Base-by-base conservation (phyloP, 2,888 invertebrate species). In the Oasisia sp. region DNA sequence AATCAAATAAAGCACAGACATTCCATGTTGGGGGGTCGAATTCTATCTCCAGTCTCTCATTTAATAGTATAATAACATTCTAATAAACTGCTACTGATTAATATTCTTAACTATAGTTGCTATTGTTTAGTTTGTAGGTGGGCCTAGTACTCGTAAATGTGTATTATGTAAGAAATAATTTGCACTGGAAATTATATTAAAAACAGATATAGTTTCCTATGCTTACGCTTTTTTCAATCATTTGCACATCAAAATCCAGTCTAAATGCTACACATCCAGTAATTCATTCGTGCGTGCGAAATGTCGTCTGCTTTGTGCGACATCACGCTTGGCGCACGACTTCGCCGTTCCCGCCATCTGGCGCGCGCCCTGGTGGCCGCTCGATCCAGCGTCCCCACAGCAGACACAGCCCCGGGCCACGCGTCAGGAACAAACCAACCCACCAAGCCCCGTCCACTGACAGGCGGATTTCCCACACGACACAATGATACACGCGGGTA, bases 191-290 rank as follows among this genome's bases (percentile, higher is more conserved):
- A 50, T 50, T 12, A 50, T 50, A 50, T 50, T 50, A 50, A 9
- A 45, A 50, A 50, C 14, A 50, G 50, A 9, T 50, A 50, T 50
- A 14, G 50, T 50, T 50, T 50, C 9, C 9, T 50, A 50, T 27
- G 74, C 7, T 27, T 27, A 74, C 27, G 5, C 74, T 74, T n/a
- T 74, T n/a, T 74, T 74, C 74, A 27, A 27, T 74, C n/a, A 74
- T 74, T 27, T 19, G 74, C 27, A 74, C 74, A 74, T 27, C 74
- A 74, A 27, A 74, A 14, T 74, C 27, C 50, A 50, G 14, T 50
- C 74, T 74, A 74, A 74, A 74, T 74, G 74, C 19, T 74, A 74
- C 74, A 74, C 74, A 74, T 27, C 74, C 74, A n/a, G 74, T 74
- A 4, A 74, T 27, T 58, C 74, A 5, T 19, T 74, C 74, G 27